These are phyloP conservation scores for Calonectris borealis DNA, from an alignment of 2,113 vertebrate species.

Conservation along the genomic window DNA sequence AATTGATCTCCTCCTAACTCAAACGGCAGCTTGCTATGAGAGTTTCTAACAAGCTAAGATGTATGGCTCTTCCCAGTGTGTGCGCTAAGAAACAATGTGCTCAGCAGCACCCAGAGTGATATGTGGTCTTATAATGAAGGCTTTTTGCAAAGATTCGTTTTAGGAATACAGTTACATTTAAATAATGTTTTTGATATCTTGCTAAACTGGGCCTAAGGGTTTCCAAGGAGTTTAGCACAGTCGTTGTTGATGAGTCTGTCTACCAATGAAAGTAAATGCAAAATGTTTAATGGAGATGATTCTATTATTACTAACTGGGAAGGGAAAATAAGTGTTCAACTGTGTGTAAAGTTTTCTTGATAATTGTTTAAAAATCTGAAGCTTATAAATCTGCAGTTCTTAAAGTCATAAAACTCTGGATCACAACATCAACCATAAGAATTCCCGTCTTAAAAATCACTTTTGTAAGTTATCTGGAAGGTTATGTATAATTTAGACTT, in stretches of 20 bases:
- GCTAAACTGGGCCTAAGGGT: neutral
- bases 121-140: neutral
- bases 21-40: neutral
- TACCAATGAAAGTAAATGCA: neutral
- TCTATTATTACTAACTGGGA: neutral
- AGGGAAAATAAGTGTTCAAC: neutral
- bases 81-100: fast-evolving
- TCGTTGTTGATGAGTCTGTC: neutral
- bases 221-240: neutral
- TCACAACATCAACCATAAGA: neutral
- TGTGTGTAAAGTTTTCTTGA: neutral
- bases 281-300: neutral
- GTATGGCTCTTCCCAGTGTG: neutral
- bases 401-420: neutral
- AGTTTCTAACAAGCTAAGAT: neutral
- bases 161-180: neutral
- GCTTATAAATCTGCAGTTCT: neutral
- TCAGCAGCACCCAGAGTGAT: neutral
- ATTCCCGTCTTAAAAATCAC: neutral
- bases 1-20: neutral
- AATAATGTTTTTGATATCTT: neutral
- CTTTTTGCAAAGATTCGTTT: neutral
- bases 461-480: neutral
- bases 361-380: neutral
- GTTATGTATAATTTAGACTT: neutral